Conservation (phyloP, 2,113 vertebrate genomes). For the Megaceryle torquata region DNA sequence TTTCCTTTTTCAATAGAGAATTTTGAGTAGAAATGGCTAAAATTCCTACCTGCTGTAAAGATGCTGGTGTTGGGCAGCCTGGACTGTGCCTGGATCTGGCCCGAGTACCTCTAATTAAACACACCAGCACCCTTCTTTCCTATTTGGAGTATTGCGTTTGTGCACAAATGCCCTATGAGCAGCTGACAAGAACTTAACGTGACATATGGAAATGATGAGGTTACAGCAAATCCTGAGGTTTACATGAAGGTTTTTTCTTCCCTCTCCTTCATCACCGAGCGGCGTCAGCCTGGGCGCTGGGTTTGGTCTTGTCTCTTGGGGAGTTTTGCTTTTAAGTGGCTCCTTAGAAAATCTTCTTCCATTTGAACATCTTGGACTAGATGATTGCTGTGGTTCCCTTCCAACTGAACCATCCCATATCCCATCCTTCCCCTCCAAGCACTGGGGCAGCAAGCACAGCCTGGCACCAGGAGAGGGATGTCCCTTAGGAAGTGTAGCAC, state of each 20-base stretch:
- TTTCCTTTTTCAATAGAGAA: neutral
- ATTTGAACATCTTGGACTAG: neutral
- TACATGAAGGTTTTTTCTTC: neutral
- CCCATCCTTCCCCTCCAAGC: neutral
- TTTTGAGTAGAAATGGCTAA: neutral
- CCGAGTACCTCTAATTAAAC: neutral
- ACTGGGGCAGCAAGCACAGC: neutral
- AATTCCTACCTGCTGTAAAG: neutral
- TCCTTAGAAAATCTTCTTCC: neutral
- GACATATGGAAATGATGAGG: neutral
- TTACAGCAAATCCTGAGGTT: neutral
- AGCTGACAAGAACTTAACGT: neutral
- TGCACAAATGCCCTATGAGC: neutral
- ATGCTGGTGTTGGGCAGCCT: neutral
- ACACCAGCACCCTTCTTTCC: neutral
- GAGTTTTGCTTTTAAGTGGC: neutral
- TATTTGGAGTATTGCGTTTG: neutral
- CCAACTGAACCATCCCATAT: neutral
- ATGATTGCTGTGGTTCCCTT: accelerated
- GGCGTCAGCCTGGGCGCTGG: accelerated
- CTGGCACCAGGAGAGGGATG: neutral
- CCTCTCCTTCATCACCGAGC: accelerated
- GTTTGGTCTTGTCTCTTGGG: neutral
- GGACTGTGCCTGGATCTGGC: neutral
- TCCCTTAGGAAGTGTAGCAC: neutral